phyloP scores from a whole-genome alignment of 2,113 vertebrate species.

The Hipposideros armiger region DNA sequence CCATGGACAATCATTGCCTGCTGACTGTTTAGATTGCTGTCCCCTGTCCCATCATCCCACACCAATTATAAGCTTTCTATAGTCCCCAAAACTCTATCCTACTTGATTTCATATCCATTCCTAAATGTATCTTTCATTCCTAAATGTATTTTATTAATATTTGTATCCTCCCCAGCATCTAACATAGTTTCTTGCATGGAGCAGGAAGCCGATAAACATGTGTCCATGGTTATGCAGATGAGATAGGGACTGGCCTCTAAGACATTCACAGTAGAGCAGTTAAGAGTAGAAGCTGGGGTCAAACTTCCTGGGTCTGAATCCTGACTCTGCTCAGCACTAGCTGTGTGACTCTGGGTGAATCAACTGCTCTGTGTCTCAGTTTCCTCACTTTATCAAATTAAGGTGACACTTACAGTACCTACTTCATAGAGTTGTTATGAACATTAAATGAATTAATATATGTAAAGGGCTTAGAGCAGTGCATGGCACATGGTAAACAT shows the following conservation, averaged over 20 bases:
- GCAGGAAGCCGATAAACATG: not conserved
- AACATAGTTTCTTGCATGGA: not conserved
- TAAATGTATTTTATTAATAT: not conserved
- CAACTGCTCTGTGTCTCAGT: not conserved
- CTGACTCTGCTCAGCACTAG: not conserved
- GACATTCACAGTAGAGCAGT: not conserved
- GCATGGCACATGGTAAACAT: too few species aligned
- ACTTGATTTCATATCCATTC: not conserved
- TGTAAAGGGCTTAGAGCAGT: not conserved
- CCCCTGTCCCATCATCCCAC: not conserved
- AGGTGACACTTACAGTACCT: not conserved
- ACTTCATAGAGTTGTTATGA: not conserved
- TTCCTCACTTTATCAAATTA: not conserved
- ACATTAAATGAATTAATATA: not conserved
- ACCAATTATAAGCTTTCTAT: not conserved
- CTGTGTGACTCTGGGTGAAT: not conserved
- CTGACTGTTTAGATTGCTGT: not conserved
- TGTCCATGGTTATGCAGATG: accelerated
- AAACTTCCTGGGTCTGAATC: not conserved
- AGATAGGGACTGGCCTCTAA: not conserved
- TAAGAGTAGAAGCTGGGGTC: not conserved
- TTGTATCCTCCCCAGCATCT: not conserved
- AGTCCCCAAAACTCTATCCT: not conserved
- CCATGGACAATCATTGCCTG: not conserved
- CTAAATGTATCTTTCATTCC: not conserved